phyloP scores from a whole-genome alignment of 2,888 invertebrate genomes.

The Troides helena region DNA sequence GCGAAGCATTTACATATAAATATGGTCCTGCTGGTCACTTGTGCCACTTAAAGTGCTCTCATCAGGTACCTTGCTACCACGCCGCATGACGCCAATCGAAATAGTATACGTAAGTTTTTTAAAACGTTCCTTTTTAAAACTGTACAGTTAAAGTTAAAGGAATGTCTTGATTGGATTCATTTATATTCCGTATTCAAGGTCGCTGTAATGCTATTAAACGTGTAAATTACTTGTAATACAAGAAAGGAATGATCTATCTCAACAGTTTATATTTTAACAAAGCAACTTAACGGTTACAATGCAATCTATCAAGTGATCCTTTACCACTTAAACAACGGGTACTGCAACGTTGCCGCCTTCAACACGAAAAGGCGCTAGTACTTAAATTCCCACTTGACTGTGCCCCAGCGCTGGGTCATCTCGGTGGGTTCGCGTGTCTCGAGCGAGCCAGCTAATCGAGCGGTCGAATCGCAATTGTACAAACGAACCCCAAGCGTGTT shows the following conservation, averaged over 20 bases:
- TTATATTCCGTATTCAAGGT: no score
- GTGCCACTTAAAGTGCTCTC: constrained; percentile 8
- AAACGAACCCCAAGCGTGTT: constrained; percentile 27
- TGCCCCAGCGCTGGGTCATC: constrained; percentile 27
- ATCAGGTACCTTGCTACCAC: neutral
- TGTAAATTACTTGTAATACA: no score
- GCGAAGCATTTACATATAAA: constrained; percentile 62
- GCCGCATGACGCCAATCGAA: neutral
- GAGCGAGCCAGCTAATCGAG: constrained; percentile 20
- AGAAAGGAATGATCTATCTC: no score
- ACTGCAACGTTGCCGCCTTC: no score
- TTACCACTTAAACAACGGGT: no score
- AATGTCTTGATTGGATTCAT: no score
- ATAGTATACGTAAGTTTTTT: neutral
- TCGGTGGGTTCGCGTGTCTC: constrained; percentile 27
- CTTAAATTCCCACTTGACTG: constrained; percentile 22
- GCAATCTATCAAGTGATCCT: no score
- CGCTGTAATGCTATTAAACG: no score
- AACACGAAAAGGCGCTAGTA: constrained; percentile 7
- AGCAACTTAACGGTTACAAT: no score
- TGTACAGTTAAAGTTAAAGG: no score
- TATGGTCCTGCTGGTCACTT: constrained; percentile 47
- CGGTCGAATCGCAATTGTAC: constrained; percentile 27
- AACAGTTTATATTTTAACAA: no score
- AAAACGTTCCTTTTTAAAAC: neutral